These are phyloP conservation scores for Aphrocallistes beatrix DNA, from an alignment of 37 sponge, comb jelly and placozoan genomes.

Conservation along the genomic window DNA sequence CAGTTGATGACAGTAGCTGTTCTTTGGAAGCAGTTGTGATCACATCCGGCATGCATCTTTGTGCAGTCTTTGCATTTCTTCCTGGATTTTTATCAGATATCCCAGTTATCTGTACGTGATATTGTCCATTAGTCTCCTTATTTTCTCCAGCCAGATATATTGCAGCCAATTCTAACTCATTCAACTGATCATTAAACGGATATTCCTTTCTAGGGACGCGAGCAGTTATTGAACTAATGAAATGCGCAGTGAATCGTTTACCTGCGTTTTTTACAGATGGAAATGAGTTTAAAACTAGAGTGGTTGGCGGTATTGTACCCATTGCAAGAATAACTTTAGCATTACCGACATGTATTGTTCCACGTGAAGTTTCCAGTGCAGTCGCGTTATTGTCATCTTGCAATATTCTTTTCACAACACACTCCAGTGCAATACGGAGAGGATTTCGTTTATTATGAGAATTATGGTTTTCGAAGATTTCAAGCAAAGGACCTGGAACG, in stretches of 20 bases:
- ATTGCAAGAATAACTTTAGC: slow-evolving; percentile 36
- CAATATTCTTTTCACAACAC: slow-evolving; percentile 12
- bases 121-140: background rate
- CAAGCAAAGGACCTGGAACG: background rate
- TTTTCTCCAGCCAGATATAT: slow-evolving; percentile 30
- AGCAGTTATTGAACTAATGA: slow-evolving; percentile 30
- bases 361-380: background rate
- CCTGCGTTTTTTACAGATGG: slow-evolving; percentile 23
- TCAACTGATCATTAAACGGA: background rate
- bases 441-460: no score
- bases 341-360: background rate
- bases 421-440: background rate
- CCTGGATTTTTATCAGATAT: slow-evolving; percentile 20
- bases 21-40: background rate
- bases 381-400: slow-evolving; percentile 25
- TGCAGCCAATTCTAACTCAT: slow-evolving; percentile 27
- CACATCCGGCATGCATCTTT: slow-evolving; percentile 19
- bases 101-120: slow-evolving; percentile 32
- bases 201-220: slow-evolving; percentile 11
- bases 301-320: slow-evolving; percentile 29
- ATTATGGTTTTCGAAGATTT: background rate
- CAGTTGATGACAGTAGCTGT: slow-evolving; percentile 3
- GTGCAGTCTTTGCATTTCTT: background rate
- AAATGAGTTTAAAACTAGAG: slow-evolving; percentile 35
- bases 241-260: slow-evolving; percentile 28